Evolutionary conservation across 2,797 vertebrate genomes (phyloP).

Genomic region (Periparus ater): DNA sequence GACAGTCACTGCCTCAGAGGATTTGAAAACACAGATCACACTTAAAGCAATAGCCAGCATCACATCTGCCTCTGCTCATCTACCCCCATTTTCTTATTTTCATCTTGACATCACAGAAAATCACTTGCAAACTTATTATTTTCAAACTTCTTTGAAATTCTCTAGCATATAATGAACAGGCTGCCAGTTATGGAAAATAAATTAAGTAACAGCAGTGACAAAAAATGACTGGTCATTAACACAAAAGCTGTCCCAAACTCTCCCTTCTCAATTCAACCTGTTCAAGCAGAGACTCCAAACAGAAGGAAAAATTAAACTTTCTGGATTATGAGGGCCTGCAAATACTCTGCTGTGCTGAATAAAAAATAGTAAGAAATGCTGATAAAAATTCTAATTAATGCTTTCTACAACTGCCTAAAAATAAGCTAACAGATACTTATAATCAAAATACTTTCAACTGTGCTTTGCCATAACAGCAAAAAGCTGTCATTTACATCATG

Average conservation of each 20-base stretch:
- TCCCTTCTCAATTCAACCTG: neutral
- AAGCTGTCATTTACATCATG: neutral
- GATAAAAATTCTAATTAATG: neutral
- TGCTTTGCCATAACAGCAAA: neutral
- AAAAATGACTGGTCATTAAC: neutral
- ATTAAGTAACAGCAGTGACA: neutral
- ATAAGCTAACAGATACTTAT: neutral
- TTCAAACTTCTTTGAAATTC: neutral
- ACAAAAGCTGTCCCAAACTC: neutral
- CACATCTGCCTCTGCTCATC: neutral
- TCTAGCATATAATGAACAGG: neutral
- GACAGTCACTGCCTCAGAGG: neutral
- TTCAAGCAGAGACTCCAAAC: neutral
- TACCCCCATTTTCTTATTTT: neutral
- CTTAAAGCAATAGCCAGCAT: neutral
- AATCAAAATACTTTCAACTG: neutral
- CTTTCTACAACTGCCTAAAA: neutral
- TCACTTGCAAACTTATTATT: neutral
- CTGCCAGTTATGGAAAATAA: neutral
- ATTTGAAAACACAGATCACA: neutral
- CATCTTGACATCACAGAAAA: neutral
- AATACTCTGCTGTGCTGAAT: neutral
- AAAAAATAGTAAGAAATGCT: neutral
- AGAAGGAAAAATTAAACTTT: neutral
- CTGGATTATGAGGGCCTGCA: neutral